These are phyloP conservation scores for Macaria liturata DNA, from an alignment of 2,888 invertebrate species.

Conservation along the genomic window DNA sequence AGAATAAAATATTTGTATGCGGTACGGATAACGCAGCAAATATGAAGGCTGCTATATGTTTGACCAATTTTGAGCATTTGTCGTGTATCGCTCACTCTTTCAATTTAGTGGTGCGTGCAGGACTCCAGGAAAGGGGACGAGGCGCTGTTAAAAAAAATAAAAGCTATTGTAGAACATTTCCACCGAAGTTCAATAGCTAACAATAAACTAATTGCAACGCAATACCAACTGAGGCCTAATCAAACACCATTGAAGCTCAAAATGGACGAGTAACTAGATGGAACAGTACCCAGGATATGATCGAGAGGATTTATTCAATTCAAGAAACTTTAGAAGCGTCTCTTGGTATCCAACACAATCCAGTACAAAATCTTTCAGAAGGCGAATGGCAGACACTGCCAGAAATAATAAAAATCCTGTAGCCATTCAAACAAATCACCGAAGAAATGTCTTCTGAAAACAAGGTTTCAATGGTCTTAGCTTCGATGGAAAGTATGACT, in stretches of 20 bases:
- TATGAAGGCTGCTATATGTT: conserved; percentile 39
- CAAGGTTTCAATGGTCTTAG: conserved; percentile 34
- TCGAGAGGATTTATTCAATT: conserved; percentile 35
- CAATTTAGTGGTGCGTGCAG: conserved; percentile 37
- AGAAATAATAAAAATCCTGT: conserved; percentile 39
- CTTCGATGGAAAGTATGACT: conserved; percentile 29
- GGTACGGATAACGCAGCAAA: conserved; percentile 42
- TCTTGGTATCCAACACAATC: conserved; percentile 37
- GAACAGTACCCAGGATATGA: conserved; percentile 38
- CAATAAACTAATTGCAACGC: conserved; percentile 34
- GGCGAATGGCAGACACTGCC: conserved; percentile 36
- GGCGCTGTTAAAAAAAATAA: not conserved
- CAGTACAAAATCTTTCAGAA: conserved; percentile 35
- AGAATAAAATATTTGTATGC: conserved; percentile 28
- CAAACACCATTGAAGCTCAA: not conserved
- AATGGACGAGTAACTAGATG: conserved; percentile 36
- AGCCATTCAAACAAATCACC: conserved; percentile 36
- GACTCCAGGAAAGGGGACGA: not conserved
- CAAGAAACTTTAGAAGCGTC: conserved; percentile 36
- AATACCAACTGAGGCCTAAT: conserved; percentile 22
- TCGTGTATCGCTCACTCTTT: conserved; percentile 38
- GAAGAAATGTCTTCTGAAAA: conserved; percentile 37
- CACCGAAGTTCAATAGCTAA: conserved; percentile 36
- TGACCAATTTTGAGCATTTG: conserved; percentile 38
- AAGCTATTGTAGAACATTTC: not conserved